Evolutionary conservation across 1,140 invertebrate species (phyloP).

Genomic region (Lordiphosa clarofinis): DNA sequence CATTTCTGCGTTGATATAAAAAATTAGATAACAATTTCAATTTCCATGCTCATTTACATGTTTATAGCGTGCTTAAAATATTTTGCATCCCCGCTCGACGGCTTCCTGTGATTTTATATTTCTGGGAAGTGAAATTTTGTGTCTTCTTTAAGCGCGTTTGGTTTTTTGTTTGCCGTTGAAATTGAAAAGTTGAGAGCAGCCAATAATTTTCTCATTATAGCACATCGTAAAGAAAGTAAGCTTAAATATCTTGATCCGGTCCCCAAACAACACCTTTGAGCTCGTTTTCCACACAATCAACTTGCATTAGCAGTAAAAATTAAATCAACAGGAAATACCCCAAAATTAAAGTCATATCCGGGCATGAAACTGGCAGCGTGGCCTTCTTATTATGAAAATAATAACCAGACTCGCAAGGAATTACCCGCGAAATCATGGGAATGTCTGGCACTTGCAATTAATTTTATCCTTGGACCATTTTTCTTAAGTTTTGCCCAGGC

Average conservation of each 20-base stretch:
- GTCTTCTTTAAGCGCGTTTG: slow-evolving; percentile 61
- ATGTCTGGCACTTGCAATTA: slow-evolving; percentile 35
- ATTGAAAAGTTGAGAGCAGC: slow-evolving; percentile 68
- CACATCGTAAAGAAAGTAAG: slow-evolving; percentile 50
- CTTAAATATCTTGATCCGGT: slow-evolving; percentile 59
- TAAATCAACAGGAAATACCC: slow-evolving; percentile 53
- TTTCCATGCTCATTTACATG: slow-evolving; percentile 79
- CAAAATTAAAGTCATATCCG: slow-evolving; percentile 53
- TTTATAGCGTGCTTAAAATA: slow-evolving; percentile 78
- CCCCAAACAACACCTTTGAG: slow-evolving; percentile 14
- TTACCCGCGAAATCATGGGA: neutral
- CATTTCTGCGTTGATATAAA: slow-evolving; percentile 62
- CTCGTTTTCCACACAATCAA: slow-evolving; percentile 69
- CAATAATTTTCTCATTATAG: slow-evolving; percentile 70
- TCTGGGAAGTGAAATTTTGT: slow-evolving; percentile 68
- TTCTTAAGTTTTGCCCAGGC: slow-evolving; percentile 16
- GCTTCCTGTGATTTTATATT: slow-evolving; percentile 21
- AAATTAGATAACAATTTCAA: slow-evolving; percentile 79
- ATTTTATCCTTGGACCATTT: slow-evolving; percentile 44
- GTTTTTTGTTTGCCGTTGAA: slow-evolving; percentile 17
- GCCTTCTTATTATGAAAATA: slow-evolving; percentile 39
- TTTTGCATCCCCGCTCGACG: slow-evolving; percentile 26
- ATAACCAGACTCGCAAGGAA: slow-evolving; percentile 16
- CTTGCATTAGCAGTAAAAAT: slow-evolving; percentile 39
- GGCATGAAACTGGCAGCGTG: too few species aligned